These are phyloP conservation scores for Anableps anableps DNA, from an alignment of 2,797 vertebrate genomes.

Conservation along the genomic window DNA sequence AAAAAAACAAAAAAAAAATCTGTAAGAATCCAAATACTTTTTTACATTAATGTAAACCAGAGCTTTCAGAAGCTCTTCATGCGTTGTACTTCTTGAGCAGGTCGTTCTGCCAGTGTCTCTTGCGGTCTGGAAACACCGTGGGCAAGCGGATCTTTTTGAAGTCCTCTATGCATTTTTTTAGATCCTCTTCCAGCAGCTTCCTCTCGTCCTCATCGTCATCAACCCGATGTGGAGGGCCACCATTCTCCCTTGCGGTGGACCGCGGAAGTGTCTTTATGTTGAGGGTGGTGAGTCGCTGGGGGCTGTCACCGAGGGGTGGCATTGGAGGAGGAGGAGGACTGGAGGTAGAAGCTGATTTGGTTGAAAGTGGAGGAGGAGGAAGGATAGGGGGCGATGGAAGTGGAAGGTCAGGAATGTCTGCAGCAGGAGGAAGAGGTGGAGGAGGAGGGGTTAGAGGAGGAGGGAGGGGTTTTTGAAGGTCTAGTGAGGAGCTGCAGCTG, in stretches of 20 bases:
- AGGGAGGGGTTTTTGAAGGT: slow-evolving; percentile 4
- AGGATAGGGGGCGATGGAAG: slow-evolving; percentile 44
- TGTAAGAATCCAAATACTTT: background rate
- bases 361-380: slow-evolving; percentile 49
- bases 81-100: slow-evolving; percentile 90
- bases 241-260: slow-evolving; percentile 70
- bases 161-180: slow-evolving; percentile 91
- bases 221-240: slow-evolving; percentile 34
- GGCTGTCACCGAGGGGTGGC: slow-evolving; percentile 41
- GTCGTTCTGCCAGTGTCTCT: slow-evolving; percentile 91
- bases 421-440: slow-evolving; percentile 35
- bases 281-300: slow-evolving; percentile 73
- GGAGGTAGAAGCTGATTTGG: slow-evolving; percentile 53
- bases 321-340: slow-evolving; percentile 38
- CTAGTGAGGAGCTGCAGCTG: slow-evolving; percentile 5
- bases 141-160: slow-evolving; percentile 89
- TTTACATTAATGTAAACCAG: background rate
- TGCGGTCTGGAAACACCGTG: slow-evolving; percentile 86
- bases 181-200: slow-evolving; percentile 84
- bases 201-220: slow-evolving; percentile 82
- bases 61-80: slow-evolving; percentile 51
- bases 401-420: slow-evolving; percentile 47
- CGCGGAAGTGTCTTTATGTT: slow-evolving; percentile 69
- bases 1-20: background rate
- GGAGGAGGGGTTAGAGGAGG: slow-evolving; percentile 53